Conservation (phyloP, 1,140 invertebrate genomes). For the Calosoma granatense region DNA sequence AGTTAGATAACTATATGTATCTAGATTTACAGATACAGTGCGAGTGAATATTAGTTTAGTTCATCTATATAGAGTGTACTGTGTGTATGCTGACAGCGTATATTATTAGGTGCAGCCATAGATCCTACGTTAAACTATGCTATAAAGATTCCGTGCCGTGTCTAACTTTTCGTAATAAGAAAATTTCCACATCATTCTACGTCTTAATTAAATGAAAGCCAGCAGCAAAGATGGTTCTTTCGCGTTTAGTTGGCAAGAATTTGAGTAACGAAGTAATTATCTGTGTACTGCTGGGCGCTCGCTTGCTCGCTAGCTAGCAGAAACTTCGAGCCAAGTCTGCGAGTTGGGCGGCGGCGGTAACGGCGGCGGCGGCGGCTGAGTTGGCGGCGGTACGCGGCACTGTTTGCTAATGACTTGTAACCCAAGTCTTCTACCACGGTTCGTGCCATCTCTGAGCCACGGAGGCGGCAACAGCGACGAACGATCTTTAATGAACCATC, state of each 20-base stretch:
- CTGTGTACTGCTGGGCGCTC: neutral
- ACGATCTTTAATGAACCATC: constrained; percentile 1
- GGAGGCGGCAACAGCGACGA: neutral
- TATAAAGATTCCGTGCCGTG: neutral
- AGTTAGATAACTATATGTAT: no score
- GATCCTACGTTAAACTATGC: neutral
- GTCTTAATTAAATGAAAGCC: constrained; percentile 8
- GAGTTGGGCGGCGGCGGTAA: neutral
- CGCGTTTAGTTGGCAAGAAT: constrained; percentile 7
- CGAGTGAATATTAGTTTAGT: no score
- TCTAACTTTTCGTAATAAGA: constrained; percentile 8
- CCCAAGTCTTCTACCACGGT: neutral
- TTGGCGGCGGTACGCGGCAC: neutral
- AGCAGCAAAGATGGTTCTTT: constrained; percentile 8
- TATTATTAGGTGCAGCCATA: no score
- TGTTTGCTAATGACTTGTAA: constrained; percentile 7
- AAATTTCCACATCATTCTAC: constrained; percentile 9
- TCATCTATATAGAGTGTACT: no score
- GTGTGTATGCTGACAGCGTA: no score
- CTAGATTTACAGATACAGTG: no score
- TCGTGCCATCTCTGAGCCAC: neutral
- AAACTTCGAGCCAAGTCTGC: neutral
- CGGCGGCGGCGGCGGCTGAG: neutral
- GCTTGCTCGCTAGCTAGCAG: neutral
- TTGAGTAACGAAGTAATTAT: constrained; percentile 9